Conservation (phyloP, 2,797 vertebrate species). For the Chelon auratus region DNA sequence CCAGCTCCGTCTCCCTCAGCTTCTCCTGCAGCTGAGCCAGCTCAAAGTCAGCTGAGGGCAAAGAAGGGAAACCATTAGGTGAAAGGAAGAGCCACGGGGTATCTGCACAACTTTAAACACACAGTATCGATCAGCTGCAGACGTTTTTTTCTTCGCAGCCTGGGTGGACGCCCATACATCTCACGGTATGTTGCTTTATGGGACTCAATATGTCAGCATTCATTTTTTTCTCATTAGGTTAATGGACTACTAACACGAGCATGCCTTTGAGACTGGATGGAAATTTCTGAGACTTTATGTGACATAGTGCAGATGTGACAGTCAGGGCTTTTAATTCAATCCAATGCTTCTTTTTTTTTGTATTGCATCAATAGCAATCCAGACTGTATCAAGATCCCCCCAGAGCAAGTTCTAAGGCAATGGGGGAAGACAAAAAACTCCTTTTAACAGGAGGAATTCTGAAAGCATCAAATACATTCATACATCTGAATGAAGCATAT, state of each 20-base stretch:
- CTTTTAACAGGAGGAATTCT: too few species aligned
- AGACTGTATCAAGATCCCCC: too few species aligned
- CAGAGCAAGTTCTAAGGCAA: too few species aligned
- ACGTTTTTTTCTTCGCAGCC: too few species aligned
- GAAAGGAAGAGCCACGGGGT: neutral
- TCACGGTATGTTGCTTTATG: neutral
- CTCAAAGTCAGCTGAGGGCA: slow-evolving; percentile 90
- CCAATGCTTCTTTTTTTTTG: neutral
- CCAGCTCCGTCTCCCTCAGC: slow-evolving; percentile 92
- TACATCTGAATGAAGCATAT: too few species aligned
- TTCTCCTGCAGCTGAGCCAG: slow-evolving; percentile 94
- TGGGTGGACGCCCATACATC: neutral
- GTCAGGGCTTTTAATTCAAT: neutral
- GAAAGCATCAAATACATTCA: too few species aligned
- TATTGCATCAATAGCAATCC: too few species aligned
- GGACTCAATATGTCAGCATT: neutral
- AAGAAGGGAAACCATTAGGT: neutral
- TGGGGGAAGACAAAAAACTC: too few species aligned
- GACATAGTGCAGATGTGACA: slow-evolving; percentile 12
- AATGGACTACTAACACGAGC: slow-evolving; percentile 19
- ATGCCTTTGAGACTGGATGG: neutral
- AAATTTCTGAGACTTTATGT: neutral
- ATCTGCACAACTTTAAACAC: neutral
- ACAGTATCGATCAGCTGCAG: neutral
- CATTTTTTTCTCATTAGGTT: slow-evolving; percentile 21